Conservation (phyloP, 2,113 vertebrate species). For the Grammomys dolichurus region DNA sequence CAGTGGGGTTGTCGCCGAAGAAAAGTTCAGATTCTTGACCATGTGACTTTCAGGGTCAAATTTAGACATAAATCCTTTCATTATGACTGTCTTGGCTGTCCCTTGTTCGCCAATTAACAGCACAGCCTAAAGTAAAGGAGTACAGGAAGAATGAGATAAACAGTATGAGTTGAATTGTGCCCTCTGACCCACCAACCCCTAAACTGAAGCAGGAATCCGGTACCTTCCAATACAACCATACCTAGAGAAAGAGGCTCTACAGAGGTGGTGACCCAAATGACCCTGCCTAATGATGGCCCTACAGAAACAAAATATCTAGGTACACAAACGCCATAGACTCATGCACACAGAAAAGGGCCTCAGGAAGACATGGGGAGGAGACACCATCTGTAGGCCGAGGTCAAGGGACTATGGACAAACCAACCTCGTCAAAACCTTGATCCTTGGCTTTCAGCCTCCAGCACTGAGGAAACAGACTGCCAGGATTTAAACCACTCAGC, state of each 20-base stretch:
- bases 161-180: neutral
- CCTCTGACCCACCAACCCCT: neutral
- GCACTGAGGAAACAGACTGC: neutral
- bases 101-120: constrained; percentile 98
- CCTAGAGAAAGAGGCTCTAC: neutral
- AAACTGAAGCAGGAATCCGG: neutral
- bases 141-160: constrained; percentile 57
- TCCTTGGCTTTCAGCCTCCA: neutral
- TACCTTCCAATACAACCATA: neutral
- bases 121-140: constrained; percentile 89
- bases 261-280: neutral
- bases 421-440: neutral
- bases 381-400: no score
- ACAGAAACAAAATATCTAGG: neutral
- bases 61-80: constrained; percentile 96
- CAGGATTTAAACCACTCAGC: neutral
- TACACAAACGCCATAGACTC: neutral
- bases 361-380: neutral
- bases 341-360: no score
- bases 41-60: constrained; percentile 93
- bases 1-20: constrained; percentile 96
- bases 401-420: neutral
- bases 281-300: neutral
- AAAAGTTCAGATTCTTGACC: constrained; percentile 95
- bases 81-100: constrained; percentile 97